phyloP scores from a whole-genome alignment of 2,113 vertebrate genomes.

The Macquaria australasica region DNA sequence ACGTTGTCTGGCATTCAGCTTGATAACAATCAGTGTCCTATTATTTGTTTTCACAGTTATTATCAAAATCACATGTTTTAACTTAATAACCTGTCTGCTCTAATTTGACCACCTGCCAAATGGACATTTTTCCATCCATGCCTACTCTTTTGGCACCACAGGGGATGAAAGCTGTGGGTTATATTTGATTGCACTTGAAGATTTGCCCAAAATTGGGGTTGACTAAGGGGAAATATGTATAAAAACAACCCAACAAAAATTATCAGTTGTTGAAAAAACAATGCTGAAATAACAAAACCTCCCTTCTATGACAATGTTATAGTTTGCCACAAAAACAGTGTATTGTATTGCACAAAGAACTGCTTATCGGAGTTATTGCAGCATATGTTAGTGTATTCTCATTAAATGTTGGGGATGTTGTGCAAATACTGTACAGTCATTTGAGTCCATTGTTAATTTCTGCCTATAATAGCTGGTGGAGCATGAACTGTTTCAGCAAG shows the following conservation, averaged over 20 bases:
- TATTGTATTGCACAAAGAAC: constrained; percentile 28
- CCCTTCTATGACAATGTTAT: constrained; percentile 26
- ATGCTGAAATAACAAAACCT: constrained; percentile 59
- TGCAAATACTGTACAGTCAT: constrained; percentile 17
- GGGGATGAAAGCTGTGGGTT: constrained; percentile 38
- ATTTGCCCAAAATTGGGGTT: constrained; percentile 39
- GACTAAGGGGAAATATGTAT: constrained; percentile 43
- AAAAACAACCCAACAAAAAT: constrained; percentile 37
- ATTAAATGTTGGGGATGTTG: constrained; percentile 10
- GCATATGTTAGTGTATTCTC: constrained; percentile 14
- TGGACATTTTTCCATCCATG: constrained; percentile 52
- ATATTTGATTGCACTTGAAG: constrained; percentile 57
- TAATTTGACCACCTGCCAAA: constrained; percentile 50
- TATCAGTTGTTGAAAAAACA: constrained; percentile 8
- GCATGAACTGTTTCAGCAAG: constrained; percentile 19
- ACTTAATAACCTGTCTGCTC: constrained; percentile 42
- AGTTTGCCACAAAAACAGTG: constrained; percentile 24
- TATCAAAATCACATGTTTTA: constrained; percentile 31
- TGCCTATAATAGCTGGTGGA: constrained; percentile 8
- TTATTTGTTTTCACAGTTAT: constrained; percentile 31
- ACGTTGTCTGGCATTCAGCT: constrained; percentile 5
- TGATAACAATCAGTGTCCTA: constrained; percentile 9
- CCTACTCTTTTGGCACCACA: constrained; percentile 32
- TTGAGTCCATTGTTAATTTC: constrained; percentile 6
- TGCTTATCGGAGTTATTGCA: constrained; percentile 34